These are phyloP conservation scores for Megalopta genalis DNA, from an alignment of 1,140 invertebrate species.

Conservation along the genomic window DNA sequence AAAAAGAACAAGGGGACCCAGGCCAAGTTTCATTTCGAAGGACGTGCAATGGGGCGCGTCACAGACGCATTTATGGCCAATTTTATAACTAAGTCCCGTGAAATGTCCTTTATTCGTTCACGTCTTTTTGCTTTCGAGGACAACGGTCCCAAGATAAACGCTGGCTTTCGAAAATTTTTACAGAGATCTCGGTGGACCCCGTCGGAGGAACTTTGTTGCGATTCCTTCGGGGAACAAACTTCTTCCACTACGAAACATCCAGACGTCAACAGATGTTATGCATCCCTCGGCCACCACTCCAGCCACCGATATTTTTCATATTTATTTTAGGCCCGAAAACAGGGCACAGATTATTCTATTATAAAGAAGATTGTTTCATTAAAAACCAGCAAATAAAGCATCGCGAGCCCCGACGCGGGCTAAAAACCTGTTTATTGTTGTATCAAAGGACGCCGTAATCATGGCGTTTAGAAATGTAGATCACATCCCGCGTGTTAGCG, in stretches of 20 bases:
- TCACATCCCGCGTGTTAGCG: not conserved
- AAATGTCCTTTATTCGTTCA: conserved; percentile 62
- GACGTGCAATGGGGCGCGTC: conserved; percentile 50
- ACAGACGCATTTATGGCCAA: conserved; percentile 65
- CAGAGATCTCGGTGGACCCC: not conserved
- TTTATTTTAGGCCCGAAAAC: not conserved
- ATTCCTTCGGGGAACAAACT: not conserved
- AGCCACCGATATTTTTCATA: too few species aligned
- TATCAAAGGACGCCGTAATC: not conserved
- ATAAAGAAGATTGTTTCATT: not conserved
- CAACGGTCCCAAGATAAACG: conserved; percentile 9
- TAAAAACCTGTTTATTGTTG: conserved; percentile 4
- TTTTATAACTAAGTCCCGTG: conserved; percentile 68
- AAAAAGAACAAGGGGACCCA: not conserved
- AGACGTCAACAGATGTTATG: too few species aligned
- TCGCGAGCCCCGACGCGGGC: not conserved
- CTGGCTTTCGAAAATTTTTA: conserved; percentile 26
- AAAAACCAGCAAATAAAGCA: not conserved
- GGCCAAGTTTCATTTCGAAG: conserved; percentile 21
- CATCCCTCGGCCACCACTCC: too few species aligned
- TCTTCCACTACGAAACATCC: too few species aligned
- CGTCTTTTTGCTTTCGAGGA: conserved; percentile 37
- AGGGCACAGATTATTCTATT: too few species aligned
- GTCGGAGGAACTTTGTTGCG: too few species aligned
- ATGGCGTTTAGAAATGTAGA: conserved; percentile 6